Conservation (phyloP, 2,113 vertebrate genomes). For the Sylvicapra grimmia region DNA sequence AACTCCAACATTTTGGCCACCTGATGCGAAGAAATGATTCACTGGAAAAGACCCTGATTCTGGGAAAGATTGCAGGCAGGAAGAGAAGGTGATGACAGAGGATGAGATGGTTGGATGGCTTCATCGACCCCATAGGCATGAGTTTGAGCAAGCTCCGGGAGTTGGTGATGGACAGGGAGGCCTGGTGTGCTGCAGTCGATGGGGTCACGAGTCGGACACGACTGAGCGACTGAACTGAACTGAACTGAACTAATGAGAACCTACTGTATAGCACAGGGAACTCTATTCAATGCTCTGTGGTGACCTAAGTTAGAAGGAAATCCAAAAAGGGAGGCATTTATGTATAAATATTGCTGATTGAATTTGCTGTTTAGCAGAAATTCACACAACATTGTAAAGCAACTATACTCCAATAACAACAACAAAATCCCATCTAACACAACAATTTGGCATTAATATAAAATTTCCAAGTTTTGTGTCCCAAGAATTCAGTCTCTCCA, state of each 20-base stretch:
- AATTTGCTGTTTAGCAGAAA: not conserved
- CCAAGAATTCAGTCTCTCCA: not conserved
- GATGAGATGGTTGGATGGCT: not conserved
- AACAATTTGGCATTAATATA: not conserved
- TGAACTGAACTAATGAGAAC: not conserved
- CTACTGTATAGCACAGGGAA: not conserved
- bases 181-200: not conserved
- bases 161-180: not conserved
- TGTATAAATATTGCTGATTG: not conserved
- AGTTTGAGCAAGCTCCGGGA: not conserved
- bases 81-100: not conserved
- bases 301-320: not conserved
- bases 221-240: not conserved
- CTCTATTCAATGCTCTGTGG: not conserved
- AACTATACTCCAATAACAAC: not conserved
- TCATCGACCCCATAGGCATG: not conserved
- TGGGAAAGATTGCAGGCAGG: not conserved
- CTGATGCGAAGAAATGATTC: not conserved
- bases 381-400: not conserved
- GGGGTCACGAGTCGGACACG: accelerated
- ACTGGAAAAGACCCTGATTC: not conserved
- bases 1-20: not conserved
- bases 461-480: not conserved
- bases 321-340: not conserved
- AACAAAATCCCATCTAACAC: not conserved